Conservation (phyloP, 1,140 invertebrate genomes). For the Mercenaria mercenaria region DNA sequence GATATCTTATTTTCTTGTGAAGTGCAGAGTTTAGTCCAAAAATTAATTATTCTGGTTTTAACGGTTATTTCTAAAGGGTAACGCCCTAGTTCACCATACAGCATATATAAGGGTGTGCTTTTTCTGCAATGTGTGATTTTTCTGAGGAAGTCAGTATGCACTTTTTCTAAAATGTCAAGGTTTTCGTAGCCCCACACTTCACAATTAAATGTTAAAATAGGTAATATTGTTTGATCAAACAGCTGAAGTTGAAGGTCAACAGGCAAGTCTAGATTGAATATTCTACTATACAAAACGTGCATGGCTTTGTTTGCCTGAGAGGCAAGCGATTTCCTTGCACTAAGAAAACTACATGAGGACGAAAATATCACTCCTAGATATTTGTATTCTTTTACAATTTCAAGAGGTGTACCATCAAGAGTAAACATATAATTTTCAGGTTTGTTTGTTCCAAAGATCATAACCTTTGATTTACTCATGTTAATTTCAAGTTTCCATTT, state of each 20-base stretch:
- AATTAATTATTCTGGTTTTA: too few species aligned
- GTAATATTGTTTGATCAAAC: slow-evolving; percentile 33
- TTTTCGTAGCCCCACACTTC: slow-evolving; percentile 32
- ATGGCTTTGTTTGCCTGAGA: slow-evolving; percentile 7
- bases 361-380: not conserved
- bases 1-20: not conserved
- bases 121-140: not conserved
- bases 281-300: not conserved
- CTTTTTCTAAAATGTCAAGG: not conserved
- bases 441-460: too few species aligned
- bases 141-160: slow-evolving; percentile 7
- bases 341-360: too few species aligned
- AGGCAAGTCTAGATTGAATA: not conserved
- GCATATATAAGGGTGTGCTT: not conserved
- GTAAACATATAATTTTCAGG: not conserved
- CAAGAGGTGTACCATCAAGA: not conserved
- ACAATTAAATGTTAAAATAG: slow-evolving; percentile 15
- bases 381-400: too few species aligned
- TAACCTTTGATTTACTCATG: slow-evolving; percentile 10
- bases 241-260: not conserved
- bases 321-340: not conserved
- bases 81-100: slow-evolving; percentile 28
- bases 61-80: not conserved
- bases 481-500: slow-evolving; percentile 19
- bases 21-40: slow-evolving; percentile 10